A percentile compares a stretch with the other conserved stretches of the same genome.
phyloP scores from a whole-genome alignment of 2,797 vertebrate species.

The Argyrosomus regius region DNA sequence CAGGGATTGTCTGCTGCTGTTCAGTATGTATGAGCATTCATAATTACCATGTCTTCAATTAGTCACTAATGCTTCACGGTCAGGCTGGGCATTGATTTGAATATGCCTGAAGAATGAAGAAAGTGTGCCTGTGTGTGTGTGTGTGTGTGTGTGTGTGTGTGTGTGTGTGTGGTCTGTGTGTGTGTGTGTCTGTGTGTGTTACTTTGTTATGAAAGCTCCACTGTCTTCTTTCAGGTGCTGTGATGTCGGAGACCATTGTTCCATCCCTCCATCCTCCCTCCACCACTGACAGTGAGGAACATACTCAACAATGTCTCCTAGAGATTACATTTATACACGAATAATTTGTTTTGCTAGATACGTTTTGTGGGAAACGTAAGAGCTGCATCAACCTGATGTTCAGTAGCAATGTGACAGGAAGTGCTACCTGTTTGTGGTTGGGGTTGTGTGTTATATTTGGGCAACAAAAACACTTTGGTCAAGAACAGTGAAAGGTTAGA shows the following conservation, averaged over 20 bases:
- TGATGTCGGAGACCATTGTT: constrained; percentile 4
- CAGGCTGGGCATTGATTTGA: constrained; percentile 51
- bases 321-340: not conserved
- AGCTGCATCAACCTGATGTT: not conserved
- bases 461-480: too few species aligned
- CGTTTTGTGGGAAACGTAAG: not conserved
- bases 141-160: not conserved
- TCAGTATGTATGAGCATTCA: constrained; percentile 73
- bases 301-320: not conserved
- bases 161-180: not conserved
- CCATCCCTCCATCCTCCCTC: constrained; percentile 4
- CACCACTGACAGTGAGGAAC: not conserved
- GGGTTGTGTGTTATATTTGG: too few species aligned
- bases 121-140: constrained; percentile 16
- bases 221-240: constrained; percentile 29
- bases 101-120: constrained; percentile 52
- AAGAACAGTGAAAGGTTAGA: too few species aligned
- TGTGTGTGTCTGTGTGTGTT: not conserved
- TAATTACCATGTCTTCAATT: constrained; percentile 77
- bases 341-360: not conserved
- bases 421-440: too few species aligned
- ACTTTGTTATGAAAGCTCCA: not conserved
- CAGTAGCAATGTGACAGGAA: too few species aligned
- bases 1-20: constrained; percentile 57
- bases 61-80: constrained; percentile 65